A percentile compares a stretch with the other conserved stretches of the same genome.
These are phyloP conservation scores for Listronotus bonariensis DNA, from an alignment of 1,140 invertebrate species.

Conservation along the genomic window DNA sequence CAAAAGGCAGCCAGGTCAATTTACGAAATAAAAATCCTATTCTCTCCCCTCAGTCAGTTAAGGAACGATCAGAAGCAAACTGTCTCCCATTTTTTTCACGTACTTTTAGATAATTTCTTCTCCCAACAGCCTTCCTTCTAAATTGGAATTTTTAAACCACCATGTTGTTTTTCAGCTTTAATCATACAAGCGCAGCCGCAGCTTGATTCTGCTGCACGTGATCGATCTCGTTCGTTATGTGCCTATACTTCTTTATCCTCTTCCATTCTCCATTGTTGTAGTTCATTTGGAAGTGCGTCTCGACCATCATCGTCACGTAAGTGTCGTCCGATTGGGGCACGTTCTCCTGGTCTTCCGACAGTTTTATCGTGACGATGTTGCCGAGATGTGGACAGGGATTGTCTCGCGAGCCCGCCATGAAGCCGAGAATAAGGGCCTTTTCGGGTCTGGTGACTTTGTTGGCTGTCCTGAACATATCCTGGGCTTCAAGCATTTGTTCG, in stretches of 20 bases:
- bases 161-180: conserved; percentile 24
- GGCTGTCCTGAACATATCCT: conserved; percentile 96
- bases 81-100: no score
- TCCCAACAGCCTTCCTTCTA: no score
- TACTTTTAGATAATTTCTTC: no score
- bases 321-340: conserved; percentile 76
- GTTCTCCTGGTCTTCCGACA: conserved; percentile 86
- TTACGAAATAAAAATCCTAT: no score
- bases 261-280: conserved; percentile 95
- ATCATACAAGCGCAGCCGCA: conserved; percentile 46
- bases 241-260: conserved; percentile 80
- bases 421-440: conserved; percentile 95
- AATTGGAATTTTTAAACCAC: not conserved
- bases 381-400: conserved; percentile 94
- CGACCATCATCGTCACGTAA: conserved; percentile 76
- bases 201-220: conserved; percentile 45
- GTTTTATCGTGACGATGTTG: conserved; percentile 89
- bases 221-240: conserved; percentile 63
- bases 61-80: no score
- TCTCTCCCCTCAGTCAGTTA: no score
- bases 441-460: conserved; percentile 95
- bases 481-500: conserved; percentile 95
- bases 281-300: conserved; percentile 97
- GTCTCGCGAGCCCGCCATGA: conserved; percentile 95
- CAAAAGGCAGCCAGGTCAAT: no score